Evolutionary conservation across 1,140 invertebrate species (phyloP).

Genomic region (Eupeodes corollae): DNA sequence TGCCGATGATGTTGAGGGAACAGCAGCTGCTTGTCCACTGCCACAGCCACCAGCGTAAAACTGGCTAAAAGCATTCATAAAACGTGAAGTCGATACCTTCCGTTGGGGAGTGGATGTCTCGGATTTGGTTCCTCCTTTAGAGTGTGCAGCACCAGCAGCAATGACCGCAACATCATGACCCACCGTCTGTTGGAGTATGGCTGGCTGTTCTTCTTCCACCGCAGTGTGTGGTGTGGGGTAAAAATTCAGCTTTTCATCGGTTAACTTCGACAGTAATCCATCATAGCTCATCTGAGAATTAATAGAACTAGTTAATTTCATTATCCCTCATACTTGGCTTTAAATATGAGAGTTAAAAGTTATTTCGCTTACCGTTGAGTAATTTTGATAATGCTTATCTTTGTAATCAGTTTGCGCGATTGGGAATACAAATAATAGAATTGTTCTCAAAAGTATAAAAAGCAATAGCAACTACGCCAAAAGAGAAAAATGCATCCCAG

Average conservation of each 20-base stretch:
- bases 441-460: too few species aligned
- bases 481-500: too few species aligned
- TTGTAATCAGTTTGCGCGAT: too few species aligned
- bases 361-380: too few species aligned
- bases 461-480: too few species aligned
- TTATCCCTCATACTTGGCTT: too few species aligned
- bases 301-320: too few species aligned
- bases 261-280: conserved; percentile 30
- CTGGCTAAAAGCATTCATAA: conserved; percentile 35
- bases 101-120: conserved; percentile 23
- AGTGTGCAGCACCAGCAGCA: conserved; percentile 14
- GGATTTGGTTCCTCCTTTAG: conserved; percentile 11
- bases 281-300: conserved; percentile 34
- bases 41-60: conserved; percentile 19
- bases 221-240: conserved; percentile 17
- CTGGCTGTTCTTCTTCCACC: conserved; percentile 31
- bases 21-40: neutral
- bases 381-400: too few species aligned
- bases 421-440: too few species aligned
- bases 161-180: conserved; percentile 8
- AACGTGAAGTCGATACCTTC: conserved; percentile 35
- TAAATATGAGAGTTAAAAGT: too few species aligned
- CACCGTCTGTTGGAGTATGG: conserved; percentile 25
- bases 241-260: conserved; percentile 29
- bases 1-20: neutral